Conservation (phyloP, 2,797 vertebrate species). For the Trichosurus vulpecula region DNA sequence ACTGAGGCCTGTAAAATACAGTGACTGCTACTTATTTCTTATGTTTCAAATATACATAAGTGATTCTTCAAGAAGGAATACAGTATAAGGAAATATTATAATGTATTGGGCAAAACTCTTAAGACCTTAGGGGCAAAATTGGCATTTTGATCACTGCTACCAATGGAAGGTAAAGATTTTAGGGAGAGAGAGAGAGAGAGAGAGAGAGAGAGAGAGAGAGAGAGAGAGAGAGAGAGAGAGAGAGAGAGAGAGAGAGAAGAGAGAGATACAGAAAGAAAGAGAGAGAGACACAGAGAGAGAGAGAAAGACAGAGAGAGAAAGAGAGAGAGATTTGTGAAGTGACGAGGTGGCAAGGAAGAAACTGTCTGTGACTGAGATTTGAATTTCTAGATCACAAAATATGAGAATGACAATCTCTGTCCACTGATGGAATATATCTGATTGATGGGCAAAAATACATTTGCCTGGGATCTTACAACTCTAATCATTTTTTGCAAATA, state of each 20-base stretch:
- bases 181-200: neutral
- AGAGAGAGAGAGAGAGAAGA: no score
- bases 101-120: neutral
- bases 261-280: no score
- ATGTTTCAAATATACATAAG: neutral
- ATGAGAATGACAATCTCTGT: neutral
- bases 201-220: no score
- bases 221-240: no score
- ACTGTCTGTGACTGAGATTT: neutral
- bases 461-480: neutral
- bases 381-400: neutral
- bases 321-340: neutral
- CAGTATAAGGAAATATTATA: neutral
- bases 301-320: no score
- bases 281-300: no score
- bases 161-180: neutral
- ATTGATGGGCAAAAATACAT: neutral
- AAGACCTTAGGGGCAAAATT: neutral
- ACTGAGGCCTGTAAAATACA: neutral
- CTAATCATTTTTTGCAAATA: neutral
- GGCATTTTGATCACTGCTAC: neutral
- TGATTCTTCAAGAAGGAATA: neutral
- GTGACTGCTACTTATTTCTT: neutral
- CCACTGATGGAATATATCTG: neutral
- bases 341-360: neutral